Evolutionary conservation across 2,797 vertebrate genomes (phyloP), one percentile per base, ranked within the genome.

Genomic region (Glyptemys insculpta): DNA sequence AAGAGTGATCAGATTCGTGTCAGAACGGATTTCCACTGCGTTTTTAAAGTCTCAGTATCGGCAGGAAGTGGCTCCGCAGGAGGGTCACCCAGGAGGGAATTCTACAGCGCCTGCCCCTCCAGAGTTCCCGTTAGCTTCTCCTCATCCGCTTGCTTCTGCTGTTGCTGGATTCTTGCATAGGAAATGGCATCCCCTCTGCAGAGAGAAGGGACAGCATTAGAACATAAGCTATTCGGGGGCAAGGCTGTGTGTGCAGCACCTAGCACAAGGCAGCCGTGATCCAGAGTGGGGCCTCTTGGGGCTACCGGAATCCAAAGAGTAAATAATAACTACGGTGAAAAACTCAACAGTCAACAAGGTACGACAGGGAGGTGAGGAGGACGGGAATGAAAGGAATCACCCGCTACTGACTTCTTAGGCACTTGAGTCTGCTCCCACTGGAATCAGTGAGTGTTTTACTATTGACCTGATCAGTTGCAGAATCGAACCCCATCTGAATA

Each of bases 111-210:
- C 85, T 98, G 97, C 56, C 97, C 98, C 44, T 98, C 98, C 15
- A 98, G 94, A 1, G 97, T 95, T 54, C 98, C 99, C 0, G 98
- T 96, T 86, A 98, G 98, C 96, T 98, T 99, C 97, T 99, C 99
- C 68, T 99, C 99, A 2, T 99, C 99, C 1, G 97, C 98, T 95
- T 98, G 98, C 97, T 99, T 99, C 97, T 99, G 99, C 97, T 99
- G 99, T 97, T 99, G 99, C 95, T 99, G 99, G 97, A 99, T 98
- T 76, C 99, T 97, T 81, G 99, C 99, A 0, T 99, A 99, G 72
- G 99, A 98, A 92, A 99, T 99, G 0, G 99, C 99, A 2, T 99
- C 99, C 2, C 99, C 99, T 98, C 99, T 99, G 97, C 8, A 37
- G 89, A 95, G 62, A 95, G 18, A 96, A 86, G 41, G 41, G 83